Evolutionary conservation across 2,113 vertebrate species (phyloP).

Genomic region (Ophthalmolycus amberensis): DNA sequence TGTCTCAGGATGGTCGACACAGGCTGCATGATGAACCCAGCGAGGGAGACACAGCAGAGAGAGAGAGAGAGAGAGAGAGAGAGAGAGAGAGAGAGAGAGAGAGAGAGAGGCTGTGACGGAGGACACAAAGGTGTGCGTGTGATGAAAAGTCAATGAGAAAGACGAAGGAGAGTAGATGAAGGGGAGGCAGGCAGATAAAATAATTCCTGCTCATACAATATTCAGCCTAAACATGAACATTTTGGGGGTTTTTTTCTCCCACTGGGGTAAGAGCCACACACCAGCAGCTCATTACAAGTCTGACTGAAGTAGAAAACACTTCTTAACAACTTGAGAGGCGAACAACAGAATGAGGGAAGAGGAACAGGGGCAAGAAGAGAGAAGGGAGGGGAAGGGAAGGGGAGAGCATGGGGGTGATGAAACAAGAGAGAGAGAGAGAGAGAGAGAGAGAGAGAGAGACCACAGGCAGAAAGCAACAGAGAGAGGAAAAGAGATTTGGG

Average conservation of each 20-base stretch:
- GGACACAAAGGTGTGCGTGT: not conserved
- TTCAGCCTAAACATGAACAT: conserved; percentile 11
- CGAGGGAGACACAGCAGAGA: not conserved
- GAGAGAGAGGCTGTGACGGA: not conserved
- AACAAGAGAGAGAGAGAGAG: conserved; percentile 22
- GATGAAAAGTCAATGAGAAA: conserved; percentile 33
- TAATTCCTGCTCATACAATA: conserved; percentile 18
- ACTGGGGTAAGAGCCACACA: not conserved
- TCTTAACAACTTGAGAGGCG: conserved; percentile 18
- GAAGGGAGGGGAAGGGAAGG: not conserved
- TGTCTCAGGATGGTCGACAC: not conserved
- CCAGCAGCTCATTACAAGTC: conserved; percentile 30
- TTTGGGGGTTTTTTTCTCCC: not conserved
- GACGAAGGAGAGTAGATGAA: conserved; percentile 22
- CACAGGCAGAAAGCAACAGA: conserved; percentile 12
- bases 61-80: not conserved
- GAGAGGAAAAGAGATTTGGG: not conserved
- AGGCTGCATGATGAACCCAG: not conserved
- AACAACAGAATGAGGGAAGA: conserved; percentile 16
- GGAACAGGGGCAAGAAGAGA: not conserved
- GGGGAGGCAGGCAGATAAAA: not conserved
- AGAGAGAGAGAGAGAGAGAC: not conserved
- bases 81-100: not conserved
- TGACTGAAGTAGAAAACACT: conserved; percentile 21
- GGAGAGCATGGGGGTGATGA: not conserved